Conservation (phyloP, 2,113 vertebrate species). For the Pluvianellus socialis region DNA sequence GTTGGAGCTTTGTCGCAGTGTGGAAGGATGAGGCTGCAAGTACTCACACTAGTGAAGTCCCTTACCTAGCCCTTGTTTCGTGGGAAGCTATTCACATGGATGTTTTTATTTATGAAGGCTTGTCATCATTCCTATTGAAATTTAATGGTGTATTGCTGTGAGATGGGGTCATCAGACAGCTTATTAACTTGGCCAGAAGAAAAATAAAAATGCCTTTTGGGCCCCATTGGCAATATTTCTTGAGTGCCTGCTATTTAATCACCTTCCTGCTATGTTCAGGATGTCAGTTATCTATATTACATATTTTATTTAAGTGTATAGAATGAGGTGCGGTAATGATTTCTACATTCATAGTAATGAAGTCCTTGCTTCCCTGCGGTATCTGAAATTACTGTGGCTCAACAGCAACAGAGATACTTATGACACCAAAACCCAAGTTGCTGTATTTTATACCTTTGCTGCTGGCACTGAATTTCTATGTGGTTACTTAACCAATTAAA, state of each 20-base stretch:
- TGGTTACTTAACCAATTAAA: slow-evolving; percentile 67
- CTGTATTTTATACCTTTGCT: slow-evolving; percentile 50
- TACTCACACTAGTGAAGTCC: not conserved
- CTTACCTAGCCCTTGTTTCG: not conserved
- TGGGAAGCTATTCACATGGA: not conserved
- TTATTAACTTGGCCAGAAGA: slow-evolving; percentile 30
- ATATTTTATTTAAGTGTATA: slow-evolving; percentile 27
- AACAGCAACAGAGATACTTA: slow-evolving; percentile 28
- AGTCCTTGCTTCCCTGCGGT: slow-evolving; percentile 16
- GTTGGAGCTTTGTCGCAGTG: fast-evolving
- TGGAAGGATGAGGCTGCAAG: not conserved
- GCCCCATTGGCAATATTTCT: slow-evolving; percentile 12
- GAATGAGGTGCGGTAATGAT: slow-evolving; percentile 55
- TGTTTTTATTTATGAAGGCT: slow-evolving; percentile 49
- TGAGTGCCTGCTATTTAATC: slow-evolving; percentile 35
- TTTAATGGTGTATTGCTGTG: not conserved
- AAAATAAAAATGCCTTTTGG: slow-evolving; percentile 47
- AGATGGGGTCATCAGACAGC: slow-evolving; percentile 11
- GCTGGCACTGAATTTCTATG: slow-evolving; percentile 42
- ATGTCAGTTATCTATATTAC: slow-evolving; percentile 13
- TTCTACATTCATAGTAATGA: slow-evolving; percentile 53
- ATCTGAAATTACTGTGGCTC: slow-evolving; percentile 42
- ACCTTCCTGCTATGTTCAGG: not conserved
- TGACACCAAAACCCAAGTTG: not conserved
- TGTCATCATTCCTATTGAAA: slow-evolving; percentile 1